Evolutionary conservation across 1,140 invertebrate species (phyloP).

Genomic region (Oryctes rhinoceros): DNA sequence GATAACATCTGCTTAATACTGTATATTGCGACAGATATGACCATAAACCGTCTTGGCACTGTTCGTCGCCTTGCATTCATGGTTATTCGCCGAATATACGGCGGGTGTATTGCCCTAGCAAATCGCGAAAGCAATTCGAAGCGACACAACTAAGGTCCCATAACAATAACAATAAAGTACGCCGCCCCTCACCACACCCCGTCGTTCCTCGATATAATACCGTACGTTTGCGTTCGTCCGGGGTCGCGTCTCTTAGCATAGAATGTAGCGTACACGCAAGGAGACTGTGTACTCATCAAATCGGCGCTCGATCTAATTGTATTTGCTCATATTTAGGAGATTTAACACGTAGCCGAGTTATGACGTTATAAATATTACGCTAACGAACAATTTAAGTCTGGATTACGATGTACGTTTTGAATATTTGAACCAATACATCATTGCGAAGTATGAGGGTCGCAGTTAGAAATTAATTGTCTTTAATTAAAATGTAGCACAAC

Average conservation of each 20-base stretch:
- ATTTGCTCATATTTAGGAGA: constrained; percentile 20
- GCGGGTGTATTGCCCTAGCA: constrained; percentile 18
- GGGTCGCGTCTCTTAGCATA: neutral
- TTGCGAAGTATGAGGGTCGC: too few relatives aligned
- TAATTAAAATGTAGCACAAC: too few relatives aligned
- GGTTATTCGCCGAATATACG: neutral
- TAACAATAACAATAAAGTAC: constrained; percentile 34
- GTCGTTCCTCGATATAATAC: too few relatives aligned
- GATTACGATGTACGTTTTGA: neutral
- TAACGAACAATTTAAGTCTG: neutral
- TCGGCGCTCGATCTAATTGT: constrained; percentile 3
- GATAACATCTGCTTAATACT: too few relatives aligned
- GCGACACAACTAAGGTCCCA: constrained; percentile 32
- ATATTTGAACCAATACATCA: too few relatives aligned
- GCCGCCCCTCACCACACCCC: neutral
- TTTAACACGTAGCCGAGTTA: neutral
- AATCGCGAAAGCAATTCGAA: constrained; percentile 20
- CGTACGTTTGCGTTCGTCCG: constrained; percentile 6
- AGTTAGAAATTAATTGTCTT: too few relatives aligned
- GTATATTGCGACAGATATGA: too few relatives aligned
- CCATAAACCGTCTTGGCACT: neutral
- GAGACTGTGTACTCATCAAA: constrained; percentile 12
- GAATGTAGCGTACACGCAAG: too few relatives aligned
- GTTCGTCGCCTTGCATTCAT: neutral
- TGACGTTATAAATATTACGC: neutral